Base-by-base conservation (phyloP, 2,113 vertebrate genomes). In the Phocoena sinus region DNA sequence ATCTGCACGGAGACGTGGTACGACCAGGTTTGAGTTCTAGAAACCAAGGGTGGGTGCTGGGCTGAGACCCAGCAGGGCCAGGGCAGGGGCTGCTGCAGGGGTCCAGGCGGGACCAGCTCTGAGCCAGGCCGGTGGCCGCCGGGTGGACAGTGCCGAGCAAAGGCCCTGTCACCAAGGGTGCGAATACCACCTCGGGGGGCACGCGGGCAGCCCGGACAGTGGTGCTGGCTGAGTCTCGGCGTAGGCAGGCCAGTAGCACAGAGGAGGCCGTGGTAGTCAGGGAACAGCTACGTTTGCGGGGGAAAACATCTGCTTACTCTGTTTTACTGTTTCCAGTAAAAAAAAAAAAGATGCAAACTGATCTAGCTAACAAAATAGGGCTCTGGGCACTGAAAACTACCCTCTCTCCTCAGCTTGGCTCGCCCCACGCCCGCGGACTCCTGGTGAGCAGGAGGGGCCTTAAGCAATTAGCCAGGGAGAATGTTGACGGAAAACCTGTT, bases 401-500 rank as follows among this genome's bases (percentile, higher is more conserved):
- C 70, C n/a, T 0, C 83, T 53, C 20, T 13, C 3, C 31, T 47
- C 70, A 5, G 33, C 28, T 1, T 25, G 50, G 36, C 15, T 31
- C 65, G 38, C 26, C 79, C 76, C 25, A 8, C 0, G 6, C 25
- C 41, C 53, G 3, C n/a, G 50, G 36, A 1, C 8, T 12, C 2
- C 1, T 10, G 23, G 7, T 1, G 14, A 58, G 86, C 12, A 44
- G 44, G 67, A 10, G 56, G 74, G 50, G 9, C 2, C 60, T n/a
- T 7, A 10, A 18, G 41, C 2, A 9, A 0, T 6, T 28, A 31
- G 3, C 80, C 62, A 2, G 23, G 71, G 63, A 20, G 7, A 12
- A 13, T 0, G 31, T 2, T 6, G 2, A 38, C 36, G 56, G 65
- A 12, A 28, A 33, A 3, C 5, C 0, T 28, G 0, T 12, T 2